phyloP scores from a whole-genome alignment of 2,113 vertebrate genomes.

The Ia io region DNA sequence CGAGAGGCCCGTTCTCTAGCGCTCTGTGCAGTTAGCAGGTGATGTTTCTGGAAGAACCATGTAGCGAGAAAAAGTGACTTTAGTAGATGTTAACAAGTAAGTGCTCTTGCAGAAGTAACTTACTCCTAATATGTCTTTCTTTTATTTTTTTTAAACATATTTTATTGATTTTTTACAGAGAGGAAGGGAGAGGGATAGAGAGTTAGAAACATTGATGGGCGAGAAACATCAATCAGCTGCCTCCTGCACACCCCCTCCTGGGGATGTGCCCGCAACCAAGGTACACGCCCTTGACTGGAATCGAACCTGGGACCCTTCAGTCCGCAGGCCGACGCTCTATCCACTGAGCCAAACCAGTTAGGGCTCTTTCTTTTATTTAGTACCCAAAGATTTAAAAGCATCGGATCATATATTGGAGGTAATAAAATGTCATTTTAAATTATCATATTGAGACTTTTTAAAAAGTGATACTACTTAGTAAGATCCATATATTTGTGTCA shows the following conservation, averaged over 20 bases:
- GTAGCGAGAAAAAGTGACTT: not conserved
- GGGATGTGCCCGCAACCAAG: too few relatives aligned
- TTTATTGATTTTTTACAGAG: too few relatives aligned
- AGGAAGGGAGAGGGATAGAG: too few relatives aligned
- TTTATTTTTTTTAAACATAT: not conserved
- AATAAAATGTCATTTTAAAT: not conserved
- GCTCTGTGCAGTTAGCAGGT: not conserved
- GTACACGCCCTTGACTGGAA: too few relatives aligned
- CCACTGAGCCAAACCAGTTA: too few relatives aligned
- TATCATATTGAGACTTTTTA: not conserved
- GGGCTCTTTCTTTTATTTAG: not conserved
- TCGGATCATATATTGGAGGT: not conserved
- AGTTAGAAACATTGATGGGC: too few relatives aligned
- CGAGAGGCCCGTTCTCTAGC: not conserved
- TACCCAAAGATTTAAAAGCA: not conserved
- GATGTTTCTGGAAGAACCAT: fast-evolving
- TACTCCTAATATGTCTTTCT: not conserved
- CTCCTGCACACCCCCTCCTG: too few relatives aligned
- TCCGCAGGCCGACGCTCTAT: too few relatives aligned
- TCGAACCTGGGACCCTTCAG: too few relatives aligned
- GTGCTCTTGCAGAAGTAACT: not conserved
- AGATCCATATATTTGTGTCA: not conserved
- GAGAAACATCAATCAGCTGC: too few relatives aligned
- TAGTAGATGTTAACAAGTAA: not conserved
- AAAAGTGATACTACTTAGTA: not conserved